Conservation (phyloP, 2,888 invertebrate species). For the Horisme vitalbata region DNA sequence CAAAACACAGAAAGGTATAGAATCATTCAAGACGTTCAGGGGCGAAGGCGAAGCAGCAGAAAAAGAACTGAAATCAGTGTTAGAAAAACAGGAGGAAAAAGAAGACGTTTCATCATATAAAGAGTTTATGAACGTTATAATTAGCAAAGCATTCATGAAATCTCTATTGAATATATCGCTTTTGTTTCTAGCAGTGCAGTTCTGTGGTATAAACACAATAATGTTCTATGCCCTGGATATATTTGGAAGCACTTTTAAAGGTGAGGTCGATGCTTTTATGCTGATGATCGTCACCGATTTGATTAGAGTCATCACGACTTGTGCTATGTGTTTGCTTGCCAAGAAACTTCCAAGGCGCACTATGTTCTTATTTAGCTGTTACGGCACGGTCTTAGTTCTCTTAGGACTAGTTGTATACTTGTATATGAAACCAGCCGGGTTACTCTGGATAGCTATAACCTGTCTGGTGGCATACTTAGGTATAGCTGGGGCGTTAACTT, state of each 20-base stretch:
- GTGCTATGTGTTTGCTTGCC: slow-evolving; percentile 41
- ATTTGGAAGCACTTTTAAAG: slow-evolving; percentile 47
- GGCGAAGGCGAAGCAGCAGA: slow-evolving; percentile 44
- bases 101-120: slow-evolving; percentile 26
- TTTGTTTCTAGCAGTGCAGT: slow-evolving; percentile 46
- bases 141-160: slow-evolving; percentile 46
- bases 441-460: slow-evolving; percentile 44
- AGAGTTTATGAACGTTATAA: slow-evolving; percentile 37
- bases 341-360: slow-evolving; percentile 44
- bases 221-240: slow-evolving; percentile 53
- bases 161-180: slow-evolving; percentile 36
- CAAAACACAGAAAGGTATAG: slow-evolving; percentile 43
- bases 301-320: slow-evolving; percentile 39
- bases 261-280: slow-evolving; percentile 44
- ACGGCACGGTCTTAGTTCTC: slow-evolving; percentile 37
- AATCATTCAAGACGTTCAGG: slow-evolving; percentile 48
- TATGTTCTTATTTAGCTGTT: slow-evolving; percentile 41
- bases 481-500: slow-evolving; percentile 41
- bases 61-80: slow-evolving; percentile 45
- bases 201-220: slow-evolving; percentile 52
- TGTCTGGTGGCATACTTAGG: slow-evolving; percentile 45
- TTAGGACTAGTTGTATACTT: slow-evolving; percentile 41
- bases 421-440: slow-evolving; percentile 36
- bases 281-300: slow-evolving; percentile 51
- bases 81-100: slow-evolving; percentile 42